phyloP scores from a whole-genome alignment of 2,113 vertebrate genomes.

The Dromaius novaehollandiae region DNA sequence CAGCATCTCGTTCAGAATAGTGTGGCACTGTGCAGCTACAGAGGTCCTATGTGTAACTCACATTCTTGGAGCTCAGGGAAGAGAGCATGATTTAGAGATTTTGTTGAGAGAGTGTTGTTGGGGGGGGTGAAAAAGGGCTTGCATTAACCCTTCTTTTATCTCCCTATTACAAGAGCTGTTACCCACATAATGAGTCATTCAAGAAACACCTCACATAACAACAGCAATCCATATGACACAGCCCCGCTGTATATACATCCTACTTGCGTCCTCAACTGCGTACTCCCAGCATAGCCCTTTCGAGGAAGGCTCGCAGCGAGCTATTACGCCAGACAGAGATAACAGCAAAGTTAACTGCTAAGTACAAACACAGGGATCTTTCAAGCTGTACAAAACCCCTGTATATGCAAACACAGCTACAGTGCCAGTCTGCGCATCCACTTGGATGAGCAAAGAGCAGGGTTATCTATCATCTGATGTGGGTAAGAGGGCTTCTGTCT shows the following conservation, averaged over 20 bases:
- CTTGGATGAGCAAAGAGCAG: slow-evolving; percentile 24
- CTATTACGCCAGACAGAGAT: neutral
- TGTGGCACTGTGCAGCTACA: slow-evolving; percentile 51
- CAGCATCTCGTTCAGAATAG: slow-evolving; percentile 67
- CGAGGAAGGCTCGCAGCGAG: neutral
- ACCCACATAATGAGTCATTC: neutral
- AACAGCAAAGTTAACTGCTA: slow-evolving; percentile 9
- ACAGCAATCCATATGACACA: neutral
- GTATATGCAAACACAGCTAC: neutral
- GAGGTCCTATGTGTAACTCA: slow-evolving; percentile 56
- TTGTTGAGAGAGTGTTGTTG: slow-evolving; percentile 28
- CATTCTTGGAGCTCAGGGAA: slow-evolving; percentile 25
- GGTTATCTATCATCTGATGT: neutral
- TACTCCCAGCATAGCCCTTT: neutral
- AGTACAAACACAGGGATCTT: slow-evolving; percentile 31
- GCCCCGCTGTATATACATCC: neutral
- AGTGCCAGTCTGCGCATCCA: neutral
- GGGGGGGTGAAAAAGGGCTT: neutral
- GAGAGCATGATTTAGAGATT: slow-evolving; percentile 56
- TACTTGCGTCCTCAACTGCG: neutral
- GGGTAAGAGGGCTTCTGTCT: slow-evolving; percentile 56
- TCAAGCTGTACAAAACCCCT: slow-evolving; percentile 25
- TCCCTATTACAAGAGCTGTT: neutral
- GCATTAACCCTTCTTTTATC: slow-evolving; percentile 50
- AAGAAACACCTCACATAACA: slow-evolving; percentile 18